Percentiles rank a stretch among this genome's conserved stretches.
Conservation (phyloP, 2,888 invertebrate species). For the Trissonchulus sp. region DNA sequence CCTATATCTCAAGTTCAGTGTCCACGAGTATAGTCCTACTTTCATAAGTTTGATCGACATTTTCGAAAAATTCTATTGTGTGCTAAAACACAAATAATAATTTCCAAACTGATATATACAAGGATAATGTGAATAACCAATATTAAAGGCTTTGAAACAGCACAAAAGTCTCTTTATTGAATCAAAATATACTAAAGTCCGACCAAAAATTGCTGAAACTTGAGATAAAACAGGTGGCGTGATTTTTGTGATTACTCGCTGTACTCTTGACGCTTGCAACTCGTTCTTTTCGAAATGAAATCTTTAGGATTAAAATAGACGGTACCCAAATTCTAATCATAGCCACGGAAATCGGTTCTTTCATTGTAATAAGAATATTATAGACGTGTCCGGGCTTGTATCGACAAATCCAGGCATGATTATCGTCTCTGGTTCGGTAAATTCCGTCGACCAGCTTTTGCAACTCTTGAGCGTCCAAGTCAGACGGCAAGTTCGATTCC, state of each 20-base stretch:
- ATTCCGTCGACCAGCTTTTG: constrained; percentile 66
- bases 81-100: no score
- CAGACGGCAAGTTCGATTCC: background rate
- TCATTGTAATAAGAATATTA: constrained; percentile 62
- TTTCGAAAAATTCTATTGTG: background rate
- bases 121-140: no score
- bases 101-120: no score
- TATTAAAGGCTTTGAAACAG: no score
- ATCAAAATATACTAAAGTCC: background rate
- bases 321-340: constrained; percentile 67
- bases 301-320: constrained; percentile 22
- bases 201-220: background rate
- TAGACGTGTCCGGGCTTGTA: constrained; percentile 60
- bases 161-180: no score
- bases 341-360: constrained; percentile 59
- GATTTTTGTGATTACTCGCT: constrained; percentile 15
- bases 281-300: constrained; percentile 20
- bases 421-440: constrained; percentile 69
- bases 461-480: constrained; percentile 1
- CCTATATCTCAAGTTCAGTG: no score
- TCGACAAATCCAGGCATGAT: constrained; percentile 69
- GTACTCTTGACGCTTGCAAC: background rate
- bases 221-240: no score
- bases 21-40: constrained; percentile 13
- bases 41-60: background rate